Percentiles rank a stretch among this genome's conserved stretches.
phyloP scores from a whole-genome alignment of 2,888 invertebrate species.

The Rosalia funebris region DNA sequence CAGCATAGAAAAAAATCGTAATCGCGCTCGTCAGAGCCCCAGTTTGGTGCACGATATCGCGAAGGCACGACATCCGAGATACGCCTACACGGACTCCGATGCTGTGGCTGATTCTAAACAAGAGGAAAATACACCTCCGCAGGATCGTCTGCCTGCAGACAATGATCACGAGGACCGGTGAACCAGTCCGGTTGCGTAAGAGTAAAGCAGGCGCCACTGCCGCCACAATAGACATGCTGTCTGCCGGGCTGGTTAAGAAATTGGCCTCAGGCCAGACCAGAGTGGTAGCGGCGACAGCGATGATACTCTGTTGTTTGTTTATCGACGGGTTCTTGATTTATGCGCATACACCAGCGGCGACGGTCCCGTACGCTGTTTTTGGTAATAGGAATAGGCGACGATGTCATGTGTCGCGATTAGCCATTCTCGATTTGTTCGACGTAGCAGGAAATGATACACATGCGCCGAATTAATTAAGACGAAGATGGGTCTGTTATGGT shows the following conservation, averaged over 20 bases:
- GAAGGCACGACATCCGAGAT: conserved; percentile 1
- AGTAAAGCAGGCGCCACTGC: conserved; percentile 3
- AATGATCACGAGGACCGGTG: not conserved
- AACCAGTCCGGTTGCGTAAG: conserved; percentile 10
- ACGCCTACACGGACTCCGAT: conserved; percentile 17
- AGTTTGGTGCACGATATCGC: not conserved
- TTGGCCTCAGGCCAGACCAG: conserved; percentile 28
- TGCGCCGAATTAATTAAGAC: no score
- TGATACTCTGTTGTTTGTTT: not conserved
- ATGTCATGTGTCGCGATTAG: not conserved
- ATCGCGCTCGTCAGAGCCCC: not conserved
- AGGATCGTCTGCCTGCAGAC: conserved; percentile 7
- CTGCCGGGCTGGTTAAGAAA: conserved; percentile 26
- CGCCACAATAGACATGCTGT: conserved; percentile 24
- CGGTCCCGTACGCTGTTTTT: not conserved
- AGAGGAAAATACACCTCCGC: not conserved
- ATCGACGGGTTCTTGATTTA: not conserved
- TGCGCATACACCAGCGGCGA: not conserved
- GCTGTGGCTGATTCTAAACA: no score
- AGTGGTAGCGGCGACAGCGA: not conserved
- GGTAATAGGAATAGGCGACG: not conserved
- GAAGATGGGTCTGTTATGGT: not conserved
- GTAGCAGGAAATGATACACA: not conserved
- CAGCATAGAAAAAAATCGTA: not conserved
- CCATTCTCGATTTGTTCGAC: not conserved